phyloP scores from a whole-genome alignment of 2,113 vertebrate species.

The Suricata suricatta region DNA sequence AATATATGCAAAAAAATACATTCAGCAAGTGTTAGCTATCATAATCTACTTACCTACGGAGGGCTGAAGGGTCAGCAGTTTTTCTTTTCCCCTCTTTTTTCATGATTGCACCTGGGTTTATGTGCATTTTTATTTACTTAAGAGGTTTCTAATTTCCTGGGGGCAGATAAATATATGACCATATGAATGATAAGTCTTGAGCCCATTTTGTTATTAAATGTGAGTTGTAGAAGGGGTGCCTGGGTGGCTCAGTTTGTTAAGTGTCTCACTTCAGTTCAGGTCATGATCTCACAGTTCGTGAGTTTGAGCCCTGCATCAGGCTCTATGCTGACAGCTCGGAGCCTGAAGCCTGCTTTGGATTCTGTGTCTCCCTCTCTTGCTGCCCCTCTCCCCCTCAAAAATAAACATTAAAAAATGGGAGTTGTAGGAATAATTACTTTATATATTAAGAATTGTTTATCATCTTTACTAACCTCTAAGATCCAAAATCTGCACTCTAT shows the following conservation, averaged over 20 bases:
- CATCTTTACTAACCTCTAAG: not conserved
- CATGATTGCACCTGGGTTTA: not conserved
- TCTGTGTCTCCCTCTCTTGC: no score
- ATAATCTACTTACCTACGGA: not conserved
- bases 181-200: not conserved
- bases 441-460: constrained; percentile 1
- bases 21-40: not conserved
- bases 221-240: not conserved
- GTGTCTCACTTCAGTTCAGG: no score
- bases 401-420: not conserved
- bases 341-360: no score
- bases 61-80: not conserved
- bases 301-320: no score
- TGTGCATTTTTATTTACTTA: not conserved
- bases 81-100: not conserved
- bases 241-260: no score
- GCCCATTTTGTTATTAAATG: not conserved
- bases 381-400: no score
- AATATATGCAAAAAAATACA: not conserved
- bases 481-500: not conserved
- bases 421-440: constrained; percentile 11
- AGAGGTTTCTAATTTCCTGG: not conserved
- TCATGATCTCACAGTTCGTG: no score
- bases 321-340: no score
- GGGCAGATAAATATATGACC: not conserved